Conservation (phyloP, 2,797 vertebrate species). For the Lagorchestes hirsutus region DNA sequence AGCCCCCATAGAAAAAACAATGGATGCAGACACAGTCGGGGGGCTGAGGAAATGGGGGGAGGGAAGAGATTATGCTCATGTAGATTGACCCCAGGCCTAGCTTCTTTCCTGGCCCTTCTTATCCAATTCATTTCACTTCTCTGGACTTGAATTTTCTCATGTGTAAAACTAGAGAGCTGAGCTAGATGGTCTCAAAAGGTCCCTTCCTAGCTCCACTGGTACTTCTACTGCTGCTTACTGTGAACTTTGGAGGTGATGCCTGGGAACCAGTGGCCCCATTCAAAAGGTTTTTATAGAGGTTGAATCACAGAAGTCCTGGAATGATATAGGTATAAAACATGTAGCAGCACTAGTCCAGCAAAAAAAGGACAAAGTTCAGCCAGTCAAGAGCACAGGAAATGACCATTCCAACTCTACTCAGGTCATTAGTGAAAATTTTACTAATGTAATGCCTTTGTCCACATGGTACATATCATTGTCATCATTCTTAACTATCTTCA, state of each 20-base stretch:
- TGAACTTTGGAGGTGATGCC: not conserved
- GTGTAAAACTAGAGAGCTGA: not conserved
- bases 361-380: not conserved
- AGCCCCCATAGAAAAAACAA: not conserved
- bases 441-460: not conserved
- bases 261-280: not conserved
- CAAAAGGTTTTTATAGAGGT: not conserved
- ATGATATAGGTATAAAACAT: not conserved
- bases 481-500: not conserved
- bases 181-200: not conserved
- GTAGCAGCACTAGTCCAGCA: not conserved
- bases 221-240: not conserved
- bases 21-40: not conserved
- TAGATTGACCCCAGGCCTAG: not conserved
- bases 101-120: not conserved
- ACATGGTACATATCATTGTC: not conserved
- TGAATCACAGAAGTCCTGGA: not conserved
- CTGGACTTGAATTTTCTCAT: not conserved
- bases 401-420: not conserved
- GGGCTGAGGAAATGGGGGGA: not conserved
- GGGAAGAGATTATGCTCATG: slow-evolving; percentile 1
- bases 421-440: not conserved
- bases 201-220: not conserved
- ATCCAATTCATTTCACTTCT: slow-evolving; percentile 6
- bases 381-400: not conserved